Conservation (phyloP, 2,888 invertebrate species). For the Acanthopleura granulata region DNA sequence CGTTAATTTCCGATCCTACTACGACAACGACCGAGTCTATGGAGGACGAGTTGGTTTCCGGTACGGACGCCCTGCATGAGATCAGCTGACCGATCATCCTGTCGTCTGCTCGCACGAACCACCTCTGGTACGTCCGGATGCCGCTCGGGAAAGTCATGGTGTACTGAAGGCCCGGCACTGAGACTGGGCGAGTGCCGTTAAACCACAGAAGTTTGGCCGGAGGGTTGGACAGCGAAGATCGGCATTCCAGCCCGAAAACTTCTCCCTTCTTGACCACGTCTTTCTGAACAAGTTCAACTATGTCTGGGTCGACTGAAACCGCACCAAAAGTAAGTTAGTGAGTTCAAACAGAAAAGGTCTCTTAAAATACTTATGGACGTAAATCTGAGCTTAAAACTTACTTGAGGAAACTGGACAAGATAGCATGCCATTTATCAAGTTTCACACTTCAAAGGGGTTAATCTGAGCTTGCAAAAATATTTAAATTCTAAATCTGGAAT, state of each 20-base stretch:
- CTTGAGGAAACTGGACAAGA: no score
- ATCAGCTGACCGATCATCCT: neutral
- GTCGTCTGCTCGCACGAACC: neutral
- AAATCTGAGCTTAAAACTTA: no score
- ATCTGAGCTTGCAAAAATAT: no score
- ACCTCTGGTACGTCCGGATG: conserved; percentile 2
- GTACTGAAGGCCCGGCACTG: neutral
- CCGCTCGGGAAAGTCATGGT: neutral
- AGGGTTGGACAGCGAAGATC: neutral
- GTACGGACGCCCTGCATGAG: neutral
- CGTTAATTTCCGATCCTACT: neutral
- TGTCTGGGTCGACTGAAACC: neutral
- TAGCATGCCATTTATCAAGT: no score
- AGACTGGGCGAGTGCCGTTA: neutral
- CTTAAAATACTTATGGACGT: no score
- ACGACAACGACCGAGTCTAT: neutral
- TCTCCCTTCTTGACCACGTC: neutral
- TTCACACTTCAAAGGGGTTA: no score
- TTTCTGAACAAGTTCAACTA: neutral
- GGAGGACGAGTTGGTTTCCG: neutral
- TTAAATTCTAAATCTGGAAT: no score
- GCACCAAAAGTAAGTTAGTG: neutral
- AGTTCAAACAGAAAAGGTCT: no score
- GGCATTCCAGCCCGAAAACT: conserved; percentile 5
- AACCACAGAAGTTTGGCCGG: neutral